These are phyloP conservation scores for Todiramphus saurophagus DNA, from an alignment of 2,113 vertebrate genomes.

Conservation along the genomic window DNA sequence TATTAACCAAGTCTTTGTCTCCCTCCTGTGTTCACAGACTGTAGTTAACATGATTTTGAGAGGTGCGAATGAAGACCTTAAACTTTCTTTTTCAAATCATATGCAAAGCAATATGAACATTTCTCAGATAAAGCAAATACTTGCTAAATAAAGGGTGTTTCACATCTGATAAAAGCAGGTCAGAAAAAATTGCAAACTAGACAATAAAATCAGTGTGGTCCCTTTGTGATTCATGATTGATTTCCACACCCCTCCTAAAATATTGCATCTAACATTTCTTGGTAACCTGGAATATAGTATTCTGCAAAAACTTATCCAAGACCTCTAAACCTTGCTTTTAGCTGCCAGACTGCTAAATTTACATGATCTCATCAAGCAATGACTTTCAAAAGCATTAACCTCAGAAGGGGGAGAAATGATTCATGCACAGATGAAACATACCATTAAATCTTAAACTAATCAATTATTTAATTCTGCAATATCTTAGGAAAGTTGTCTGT, in stretches of 20 bases:
- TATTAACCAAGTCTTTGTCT: conserved; percentile 73
- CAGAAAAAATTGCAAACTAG: conserved; percentile 10
- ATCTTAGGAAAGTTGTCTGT: background rate
- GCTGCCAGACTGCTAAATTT: conserved; percentile 49
- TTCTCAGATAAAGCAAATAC: conserved; percentile 29
- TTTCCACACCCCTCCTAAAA: conserved; percentile 21
- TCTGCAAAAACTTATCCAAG: conserved; percentile 52
- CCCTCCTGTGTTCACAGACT: conserved; percentile 72
- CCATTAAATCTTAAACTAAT: conserved; percentile 59
- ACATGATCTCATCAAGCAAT: conserved; percentile 51
- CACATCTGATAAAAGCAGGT: conserved; percentile 1
- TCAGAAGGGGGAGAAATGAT: conserved; percentile 15
- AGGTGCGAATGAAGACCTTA: background rate
- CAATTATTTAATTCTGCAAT: conserved; percentile 42
- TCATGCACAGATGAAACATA: conserved; percentile 53
- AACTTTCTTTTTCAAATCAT: background rate
- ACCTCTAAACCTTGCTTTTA: conserved; percentile 31
- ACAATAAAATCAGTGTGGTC: conserved; percentile 26
- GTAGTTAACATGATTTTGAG: conserved; percentile 10
- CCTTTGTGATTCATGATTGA: conserved; percentile 45
- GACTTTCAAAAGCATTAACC: conserved; percentile 60
- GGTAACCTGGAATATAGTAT: background rate
- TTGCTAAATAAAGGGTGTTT: conserved; percentile 40
- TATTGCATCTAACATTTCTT: conserved; percentile 13
- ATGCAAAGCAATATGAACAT: background rate